Evolutionary conservation across 2,888 invertebrate genomes (phyloP), one percentile per base, ranked within the genome.

Genomic region (Vannuccia rotundouncinata): DNA sequence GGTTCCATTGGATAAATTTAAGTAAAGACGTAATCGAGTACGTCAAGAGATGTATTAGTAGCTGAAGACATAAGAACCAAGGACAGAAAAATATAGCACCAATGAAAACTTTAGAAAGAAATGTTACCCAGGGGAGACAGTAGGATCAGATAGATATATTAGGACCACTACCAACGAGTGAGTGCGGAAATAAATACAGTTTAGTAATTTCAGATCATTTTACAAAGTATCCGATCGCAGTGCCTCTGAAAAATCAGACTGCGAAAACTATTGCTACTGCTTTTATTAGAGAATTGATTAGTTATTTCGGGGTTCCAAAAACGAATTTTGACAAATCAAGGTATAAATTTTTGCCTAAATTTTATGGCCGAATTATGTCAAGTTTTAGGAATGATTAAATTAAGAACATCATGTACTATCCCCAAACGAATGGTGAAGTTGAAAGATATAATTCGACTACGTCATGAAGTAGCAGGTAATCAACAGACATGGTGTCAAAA

Each of bases 161-260:
- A 66, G 66, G 66, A 13, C 66, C 66, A n/a, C 25, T 66, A 22
- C 66, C 66, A 66, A 66, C 22, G 2, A n/a, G 17, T n/a, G 22
- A 66, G 22, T 13, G 10, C 2, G 66, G 66, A 22, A 66, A 66
- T 22, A 5, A 66, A 22, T 66, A 66, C 25, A 66, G 13, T 22
- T 66, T 66, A 22, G 66, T 66, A 2, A 66, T 66, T n/a, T n/a
- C 17, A 22, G 66, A 66, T 66, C 66, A 66, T 66, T 66, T 66
- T 22, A 66, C 66, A 5, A 66, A 66, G 22, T 66, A 66, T 27
- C 22, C 66, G 25, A 22, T 66, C 5, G 66, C 66, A n/a, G 25
- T 66, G 2, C 10, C 66, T 22, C 22, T 66, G 10, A 5, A 5
- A 22, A 22, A 66, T 66, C 66, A 66, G 25, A 5, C 2, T 2